Conservation (phyloP, 2,113 vertebrate species). For the Zingel zingel region DNA sequence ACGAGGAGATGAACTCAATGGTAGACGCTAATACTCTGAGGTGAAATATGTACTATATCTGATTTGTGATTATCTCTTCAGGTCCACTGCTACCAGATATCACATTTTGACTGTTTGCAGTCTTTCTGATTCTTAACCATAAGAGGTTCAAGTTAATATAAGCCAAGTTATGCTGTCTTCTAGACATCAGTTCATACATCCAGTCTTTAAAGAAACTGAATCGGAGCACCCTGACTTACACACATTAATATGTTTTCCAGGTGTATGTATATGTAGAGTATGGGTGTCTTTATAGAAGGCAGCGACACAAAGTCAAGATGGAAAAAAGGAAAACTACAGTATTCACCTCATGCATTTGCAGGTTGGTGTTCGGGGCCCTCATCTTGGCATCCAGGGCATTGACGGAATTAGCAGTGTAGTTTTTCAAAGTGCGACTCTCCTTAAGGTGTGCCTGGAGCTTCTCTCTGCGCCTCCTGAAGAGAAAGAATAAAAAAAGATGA, state of each 20-base stretch:
- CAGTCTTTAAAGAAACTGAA: neutral
- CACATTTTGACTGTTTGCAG: neutral
- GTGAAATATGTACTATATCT: neutral
- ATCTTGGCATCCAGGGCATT: constrained; percentile 84
- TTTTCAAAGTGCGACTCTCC: constrained; percentile 91
- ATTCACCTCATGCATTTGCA: constrained; percentile 93
- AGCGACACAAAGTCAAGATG: neutral
- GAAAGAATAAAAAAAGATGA: neutral
- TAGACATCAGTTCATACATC: neutral
- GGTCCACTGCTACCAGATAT: neutral
- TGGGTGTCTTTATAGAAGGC: neutral
- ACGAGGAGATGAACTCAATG: constrained; percentile 16
- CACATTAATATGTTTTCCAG: neutral
- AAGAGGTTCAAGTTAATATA: neutral
- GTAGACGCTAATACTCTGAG: neutral
- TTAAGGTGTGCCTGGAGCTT: constrained; percentile 96
- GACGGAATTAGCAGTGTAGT: constrained; percentile 89
- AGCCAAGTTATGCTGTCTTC: neutral
- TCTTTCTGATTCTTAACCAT: neutral
- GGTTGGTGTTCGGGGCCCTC: constrained; percentile 83
- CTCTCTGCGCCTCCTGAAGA: constrained; percentile 90
- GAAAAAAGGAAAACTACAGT: neutral
- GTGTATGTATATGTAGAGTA: too few species aligned
- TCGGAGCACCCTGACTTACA: neutral
- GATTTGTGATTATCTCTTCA: constrained; percentile 12